Percentiles rank a stretch among this genome's conserved stretches.
These are phyloP conservation scores for Sinhomidia bicolor DNA, from an alignment of 2,888 invertebrate species.

Conservation along the genomic window DNA sequence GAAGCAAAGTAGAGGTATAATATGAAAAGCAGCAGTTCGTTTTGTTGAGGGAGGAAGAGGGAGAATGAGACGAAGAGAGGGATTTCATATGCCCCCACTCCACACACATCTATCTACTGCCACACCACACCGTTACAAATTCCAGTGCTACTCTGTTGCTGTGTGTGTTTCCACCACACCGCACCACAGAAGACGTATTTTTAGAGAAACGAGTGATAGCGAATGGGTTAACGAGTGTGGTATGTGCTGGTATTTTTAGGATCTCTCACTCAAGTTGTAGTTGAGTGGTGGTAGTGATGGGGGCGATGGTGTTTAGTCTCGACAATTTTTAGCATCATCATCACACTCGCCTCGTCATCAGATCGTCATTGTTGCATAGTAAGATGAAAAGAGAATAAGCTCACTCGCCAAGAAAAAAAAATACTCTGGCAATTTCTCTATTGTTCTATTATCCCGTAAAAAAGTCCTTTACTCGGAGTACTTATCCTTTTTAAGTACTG, in stretches of 20 bases:
- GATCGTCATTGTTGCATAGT: not conserved
- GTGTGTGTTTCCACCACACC: not conserved
- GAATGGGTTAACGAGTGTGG: conserved; percentile 59
- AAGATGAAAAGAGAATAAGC: not conserved
- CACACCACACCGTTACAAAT: conserved; percentile 22
- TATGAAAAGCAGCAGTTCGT: not conserved
- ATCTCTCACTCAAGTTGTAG: conserved; percentile 35
- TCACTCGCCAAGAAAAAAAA: not conserved
- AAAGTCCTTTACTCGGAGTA: not conserved
- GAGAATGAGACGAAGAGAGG: not conserved
- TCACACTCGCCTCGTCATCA: not conserved
- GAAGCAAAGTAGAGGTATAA: not conserved
- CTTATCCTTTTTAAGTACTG: not conserved
- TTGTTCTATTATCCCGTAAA: conserved; percentile 23
- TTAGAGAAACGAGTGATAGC: conserved; percentile 45
- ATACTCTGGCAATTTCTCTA: not conserved
- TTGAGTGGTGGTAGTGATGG: conserved; percentile 51
- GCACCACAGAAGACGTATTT: conserved; percentile 14
- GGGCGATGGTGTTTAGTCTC: conserved; percentile 58
- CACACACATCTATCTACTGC: no score
- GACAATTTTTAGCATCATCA: conserved; percentile 43
- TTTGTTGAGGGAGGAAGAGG: not conserved
- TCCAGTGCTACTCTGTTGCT: not conserved
- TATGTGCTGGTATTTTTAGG: conserved; percentile 42
- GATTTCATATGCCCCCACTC: conserved; percentile 7